Conservation (phyloP, 2,113 vertebrate genomes). For the Corythoichthys haematopterus region DNA sequence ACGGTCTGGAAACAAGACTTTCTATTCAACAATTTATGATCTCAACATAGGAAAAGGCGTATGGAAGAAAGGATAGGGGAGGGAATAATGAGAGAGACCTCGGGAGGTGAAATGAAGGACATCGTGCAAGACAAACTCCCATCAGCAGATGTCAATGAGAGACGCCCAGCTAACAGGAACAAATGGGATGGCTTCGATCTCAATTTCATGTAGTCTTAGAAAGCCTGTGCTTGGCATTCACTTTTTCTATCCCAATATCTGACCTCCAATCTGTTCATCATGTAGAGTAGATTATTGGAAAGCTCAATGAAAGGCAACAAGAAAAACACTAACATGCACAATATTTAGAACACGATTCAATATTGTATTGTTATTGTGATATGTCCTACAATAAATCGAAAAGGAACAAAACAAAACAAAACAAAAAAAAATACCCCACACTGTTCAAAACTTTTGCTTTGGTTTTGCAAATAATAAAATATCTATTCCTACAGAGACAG, state of each 20-base stretch:
- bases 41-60: slow-evolving; percentile 41
- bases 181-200: slow-evolving; percentile 49
- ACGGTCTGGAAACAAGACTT: slow-evolving; percentile 72
- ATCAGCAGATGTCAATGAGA: slow-evolving; percentile 61
- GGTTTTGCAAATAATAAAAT: background rate
- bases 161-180: slow-evolving; percentile 45
- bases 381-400: background rate
- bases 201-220: slow-evolving; percentile 36
- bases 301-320: slow-evolving; percentile 19
- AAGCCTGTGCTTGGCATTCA: slow-evolving; percentile 25
- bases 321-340: slow-evolving; percentile 14
- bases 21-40: slow-evolving; percentile 73
- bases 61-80: slow-evolving; percentile 29
- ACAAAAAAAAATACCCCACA: background rate
- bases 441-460: background rate
- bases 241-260: slow-evolving; percentile 8
- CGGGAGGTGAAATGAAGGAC: slow-evolving; percentile 68
- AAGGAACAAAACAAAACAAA: background rate
- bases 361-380: background rate
- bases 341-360: background rate
- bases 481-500: background rate
- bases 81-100: slow-evolving; percentile 51
- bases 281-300: slow-evolving; percentile 16
- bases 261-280: slow-evolving; percentile 4
- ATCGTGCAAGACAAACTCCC: slow-evolving; percentile 61